Conservation (phyloP, 1,140 invertebrate species). For the Andrena cerasifolii region DNA sequence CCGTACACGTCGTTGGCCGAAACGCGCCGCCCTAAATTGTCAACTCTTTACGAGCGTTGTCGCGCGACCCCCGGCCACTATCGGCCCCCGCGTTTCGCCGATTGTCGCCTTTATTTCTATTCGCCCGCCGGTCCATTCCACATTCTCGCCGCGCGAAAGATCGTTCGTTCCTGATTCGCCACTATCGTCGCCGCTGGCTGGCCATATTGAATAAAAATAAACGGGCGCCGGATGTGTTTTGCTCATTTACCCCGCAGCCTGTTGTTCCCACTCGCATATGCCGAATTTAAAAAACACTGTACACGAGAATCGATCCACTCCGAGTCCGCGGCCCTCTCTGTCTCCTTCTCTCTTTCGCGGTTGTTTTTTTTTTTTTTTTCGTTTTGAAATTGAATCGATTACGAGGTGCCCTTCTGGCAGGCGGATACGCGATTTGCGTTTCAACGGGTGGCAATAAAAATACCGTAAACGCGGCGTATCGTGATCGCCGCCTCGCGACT, state of each 20-base stretch:
- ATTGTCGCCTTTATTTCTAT: conserved; percentile 28
- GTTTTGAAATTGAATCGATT: conserved; percentile 30
- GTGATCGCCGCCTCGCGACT: neutral
- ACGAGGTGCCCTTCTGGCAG: conserved; percentile 1
- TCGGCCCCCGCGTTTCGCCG: neutral
- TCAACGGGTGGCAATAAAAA: conserved; percentile 25
- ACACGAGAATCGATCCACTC: neutral
- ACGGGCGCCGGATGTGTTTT: conserved; percentile 17
- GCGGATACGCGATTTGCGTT: conserved; percentile 13
- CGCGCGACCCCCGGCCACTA: neutral
- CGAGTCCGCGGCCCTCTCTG: neutral
- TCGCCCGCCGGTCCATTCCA: conserved; percentile 7
- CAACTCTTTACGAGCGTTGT: conserved; percentile 30
- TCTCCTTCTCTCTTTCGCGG: neutral
- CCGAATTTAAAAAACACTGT: neutral
- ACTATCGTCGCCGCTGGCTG: conserved; percentile 15
- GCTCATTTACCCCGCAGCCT: neutral
- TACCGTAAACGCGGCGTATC: conserved; percentile 23
- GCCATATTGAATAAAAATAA: conserved; percentile 54
- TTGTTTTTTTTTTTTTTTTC: neutral
- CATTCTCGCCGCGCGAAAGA: conserved; percentile 14
- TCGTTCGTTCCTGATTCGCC: conserved; percentile 29
- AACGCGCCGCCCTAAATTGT: conserved; percentile 13
- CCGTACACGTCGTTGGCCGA: conserved; percentile 14
- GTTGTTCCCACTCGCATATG: neutral